Percentiles rank a stretch among this genome's conserved stretches.
Evolutionary conservation across 2,113 vertebrate genomes (phyloP).

Genomic region (Cyprichromis sp.): DNA sequence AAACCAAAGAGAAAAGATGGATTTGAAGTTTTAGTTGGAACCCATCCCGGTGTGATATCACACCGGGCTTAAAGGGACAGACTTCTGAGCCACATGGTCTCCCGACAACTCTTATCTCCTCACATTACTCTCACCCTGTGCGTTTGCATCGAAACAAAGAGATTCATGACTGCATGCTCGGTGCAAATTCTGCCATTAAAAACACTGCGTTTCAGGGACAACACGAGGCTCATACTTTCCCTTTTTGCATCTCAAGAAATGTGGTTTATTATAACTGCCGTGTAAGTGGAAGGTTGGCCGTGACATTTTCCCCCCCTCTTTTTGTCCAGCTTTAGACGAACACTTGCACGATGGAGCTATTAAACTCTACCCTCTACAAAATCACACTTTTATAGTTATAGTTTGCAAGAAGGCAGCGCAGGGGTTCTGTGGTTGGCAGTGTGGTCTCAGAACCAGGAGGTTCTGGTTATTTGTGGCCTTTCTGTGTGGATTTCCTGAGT

Average conservation of each 20-base stretch:
- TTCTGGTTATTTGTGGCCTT: background rate
- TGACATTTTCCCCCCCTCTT: background rate
- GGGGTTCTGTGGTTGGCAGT: background rate
- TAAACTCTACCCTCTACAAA: background rate
- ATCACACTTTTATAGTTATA: background rate
- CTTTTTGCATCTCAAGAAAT: background rate
- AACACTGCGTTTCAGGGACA: background rate
- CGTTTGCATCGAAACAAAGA: background rate
- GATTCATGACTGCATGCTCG: background rate
- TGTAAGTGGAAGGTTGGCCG: background rate
- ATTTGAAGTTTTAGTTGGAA: constrained; percentile 59
- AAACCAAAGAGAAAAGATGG: constrained; percentile 54
- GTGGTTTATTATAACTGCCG: background rate
- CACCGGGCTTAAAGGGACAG: constrained; percentile 38
- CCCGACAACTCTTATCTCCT: constrained; percentile 22
- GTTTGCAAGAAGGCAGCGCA: background rate
- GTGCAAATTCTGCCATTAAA: background rate
- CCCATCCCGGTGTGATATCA: constrained; percentile 44
- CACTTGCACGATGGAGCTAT: background rate
- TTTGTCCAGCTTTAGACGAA: background rate
- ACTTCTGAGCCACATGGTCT: constrained; percentile 29
- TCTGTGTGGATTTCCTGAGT: background rate
- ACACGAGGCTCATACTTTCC: background rate
- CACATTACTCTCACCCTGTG: constrained; percentile 3
- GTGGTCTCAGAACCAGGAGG: background rate